Evolutionary conservation across 2,113 vertebrate species (phyloP).

Genomic region (Porphyrio hochstetteri): DNA sequence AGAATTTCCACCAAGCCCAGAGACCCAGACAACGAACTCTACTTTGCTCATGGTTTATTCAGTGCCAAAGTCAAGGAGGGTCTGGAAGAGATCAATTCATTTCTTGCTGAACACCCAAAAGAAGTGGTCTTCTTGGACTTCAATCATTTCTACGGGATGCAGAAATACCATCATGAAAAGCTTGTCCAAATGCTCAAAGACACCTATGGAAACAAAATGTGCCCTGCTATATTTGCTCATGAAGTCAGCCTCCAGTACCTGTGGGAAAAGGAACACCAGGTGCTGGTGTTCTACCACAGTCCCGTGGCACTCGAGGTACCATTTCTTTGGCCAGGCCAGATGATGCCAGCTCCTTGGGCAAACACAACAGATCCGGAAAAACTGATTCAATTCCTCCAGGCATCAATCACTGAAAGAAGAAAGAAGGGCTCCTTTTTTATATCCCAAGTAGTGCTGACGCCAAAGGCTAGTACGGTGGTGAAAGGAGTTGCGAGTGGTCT

Average conservation of each 20-base stretch:
- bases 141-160: constrained; percentile 98
- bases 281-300: constrained; percentile 96
- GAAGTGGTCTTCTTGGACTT: constrained; percentile 97
- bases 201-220: constrained; percentile 94
- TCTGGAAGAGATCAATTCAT: constrained; percentile 92
- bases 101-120: constrained; percentile 87
- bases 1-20: constrained; percentile 98
- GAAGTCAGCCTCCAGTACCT: constrained; percentile 94
- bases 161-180: constrained; percentile 96
- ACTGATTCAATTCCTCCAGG: constrained; percentile 94
- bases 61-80: constrained; percentile 97
- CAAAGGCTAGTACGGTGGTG: constrained; percentile 97
- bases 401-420: constrained; percentile 91
- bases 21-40: constrained; percentile 96
- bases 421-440: constrained; percentile 97
- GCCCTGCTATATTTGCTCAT: constrained; percentile 94
- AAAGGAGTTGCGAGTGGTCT: constrained; percentile 95
- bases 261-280: constrained; percentile 96
- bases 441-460: constrained; percentile 96
- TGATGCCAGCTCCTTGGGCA: constrained; percentile 97
- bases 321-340: constrained; percentile 98
- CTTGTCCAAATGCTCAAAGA: constrained; percentile 95
- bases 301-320: constrained; percentile 94
- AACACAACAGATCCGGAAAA: constrained; percentile 98
- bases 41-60: constrained; percentile 96